Evolutionary conservation across 2,888 invertebrate species (phyloP).

Genomic region (Amphipoea oculea): DNA sequence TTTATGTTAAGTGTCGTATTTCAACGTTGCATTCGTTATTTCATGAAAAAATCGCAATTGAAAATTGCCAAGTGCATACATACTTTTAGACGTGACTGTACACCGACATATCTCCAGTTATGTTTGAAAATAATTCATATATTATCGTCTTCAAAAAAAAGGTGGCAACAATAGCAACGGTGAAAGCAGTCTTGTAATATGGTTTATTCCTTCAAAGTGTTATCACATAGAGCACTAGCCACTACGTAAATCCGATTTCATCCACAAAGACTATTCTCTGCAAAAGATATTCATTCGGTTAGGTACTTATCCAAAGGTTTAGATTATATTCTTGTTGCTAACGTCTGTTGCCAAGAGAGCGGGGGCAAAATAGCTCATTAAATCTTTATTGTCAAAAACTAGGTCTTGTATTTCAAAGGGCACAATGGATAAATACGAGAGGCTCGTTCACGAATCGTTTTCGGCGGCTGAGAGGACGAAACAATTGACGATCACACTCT

Average conservation of each 20-base stretch:
- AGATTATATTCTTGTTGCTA: slow-evolving; percentile 40
- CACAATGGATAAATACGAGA: slow-evolving; percentile 28
- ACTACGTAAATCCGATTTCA: slow-evolving; percentile 38
- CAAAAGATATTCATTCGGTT: slow-evolving; percentile 37
- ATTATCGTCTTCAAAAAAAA: too few species aligned
- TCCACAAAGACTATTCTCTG: slow-evolving; percentile 33
- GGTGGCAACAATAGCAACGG: too few species aligned
- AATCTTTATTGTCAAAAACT: slow-evolving; percentile 49
- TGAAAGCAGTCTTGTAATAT: too few species aligned
- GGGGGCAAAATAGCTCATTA: slow-evolving; percentile 23
- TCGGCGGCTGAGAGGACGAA: slow-evolving; percentile 9
- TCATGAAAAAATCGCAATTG: too few species aligned
- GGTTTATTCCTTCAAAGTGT: slow-evolving; percentile 19
- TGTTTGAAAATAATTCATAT: too few species aligned
- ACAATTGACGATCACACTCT: slow-evolving; percentile 26
- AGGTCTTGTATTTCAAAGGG: slow-evolving; percentile 35
- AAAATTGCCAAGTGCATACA: too few species aligned
- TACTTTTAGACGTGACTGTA: too few species aligned
- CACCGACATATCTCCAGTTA: too few species aligned
- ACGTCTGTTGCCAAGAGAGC: slow-evolving; percentile 32
- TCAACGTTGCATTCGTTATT: too few species aligned
- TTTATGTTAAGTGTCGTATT: too few species aligned
- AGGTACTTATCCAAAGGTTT: slow-evolving; percentile 37
- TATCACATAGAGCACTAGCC: slow-evolving; percentile 16
- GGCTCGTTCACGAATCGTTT: slow-evolving; percentile 16